Percentiles rank a stretch among this genome's conserved stretches.
These are phyloP conservation scores for Gambelia wislizenii DNA, from an alignment of 2,797 vertebrate genomes.

Conservation along the genomic window DNA sequence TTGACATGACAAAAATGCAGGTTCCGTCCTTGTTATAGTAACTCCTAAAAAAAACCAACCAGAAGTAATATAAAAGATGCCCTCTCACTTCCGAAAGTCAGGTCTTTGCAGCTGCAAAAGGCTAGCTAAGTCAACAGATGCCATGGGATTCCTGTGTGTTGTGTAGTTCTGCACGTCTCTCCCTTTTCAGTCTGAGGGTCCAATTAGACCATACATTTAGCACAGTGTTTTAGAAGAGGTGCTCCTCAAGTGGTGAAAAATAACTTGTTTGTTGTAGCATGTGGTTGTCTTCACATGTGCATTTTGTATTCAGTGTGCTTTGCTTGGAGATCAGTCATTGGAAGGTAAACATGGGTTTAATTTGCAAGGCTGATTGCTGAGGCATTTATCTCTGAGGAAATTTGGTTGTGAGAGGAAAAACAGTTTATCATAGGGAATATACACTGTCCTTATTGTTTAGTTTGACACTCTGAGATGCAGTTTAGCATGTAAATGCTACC, in stretches of 20 bases:
- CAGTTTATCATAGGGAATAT: no score
- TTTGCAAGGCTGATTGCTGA: no score
- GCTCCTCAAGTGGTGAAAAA: no score
- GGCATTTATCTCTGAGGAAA: no score
- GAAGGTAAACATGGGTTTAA: no score
- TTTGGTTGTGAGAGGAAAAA: no score
- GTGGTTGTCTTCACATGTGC: no score
- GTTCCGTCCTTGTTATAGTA: background rate
- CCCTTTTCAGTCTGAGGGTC: background rate
- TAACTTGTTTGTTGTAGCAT: no score
- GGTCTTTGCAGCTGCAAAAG: background rate
- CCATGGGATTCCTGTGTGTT: background rate
- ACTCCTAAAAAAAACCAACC: background rate
- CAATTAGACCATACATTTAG: no score
- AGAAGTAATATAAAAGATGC: background rate
- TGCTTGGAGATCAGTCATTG: no score
- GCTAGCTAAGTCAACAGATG: background rate
- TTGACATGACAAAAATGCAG: background rate
- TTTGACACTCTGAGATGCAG: background rate
- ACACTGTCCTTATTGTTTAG: background rate
- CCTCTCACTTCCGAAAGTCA: background rate
- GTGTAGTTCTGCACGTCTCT: background rate
- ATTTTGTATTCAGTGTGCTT: no score
- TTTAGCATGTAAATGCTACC: background rate
- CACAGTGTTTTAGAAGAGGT: no score